Conservation (phyloP, 2,113 vertebrate species). For the Hippocampus barbouri region DNA sequence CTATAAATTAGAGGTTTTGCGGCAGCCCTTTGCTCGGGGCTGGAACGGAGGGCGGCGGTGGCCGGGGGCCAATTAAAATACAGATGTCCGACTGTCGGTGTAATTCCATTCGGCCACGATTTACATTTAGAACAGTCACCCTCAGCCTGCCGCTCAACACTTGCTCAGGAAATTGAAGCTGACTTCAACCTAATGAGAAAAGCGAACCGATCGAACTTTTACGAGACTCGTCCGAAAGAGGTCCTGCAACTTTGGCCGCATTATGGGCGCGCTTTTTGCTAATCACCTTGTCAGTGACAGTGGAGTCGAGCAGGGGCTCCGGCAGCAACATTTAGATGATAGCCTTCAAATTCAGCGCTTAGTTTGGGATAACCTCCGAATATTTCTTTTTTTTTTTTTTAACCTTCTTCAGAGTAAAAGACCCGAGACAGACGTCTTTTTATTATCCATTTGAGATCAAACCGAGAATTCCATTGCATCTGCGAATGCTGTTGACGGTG, state of each 20-base stretch:
- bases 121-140: conserved; percentile 72
- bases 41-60: conserved; percentile 38
- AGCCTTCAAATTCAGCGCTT: conserved; percentile 52
- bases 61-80: conserved; percentile 75
- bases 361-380: conserved; percentile 42
- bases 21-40: conserved; percentile 65
- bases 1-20: conserved; percentile 68
- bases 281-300: conserved; percentile 57
- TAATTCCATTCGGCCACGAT: conserved; percentile 76
- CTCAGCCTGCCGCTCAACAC: conserved; percentile 63
- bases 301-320: conserved; percentile 39
- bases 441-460: not conserved
- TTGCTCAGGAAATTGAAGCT: conserved; percentile 74
- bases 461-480: not conserved
- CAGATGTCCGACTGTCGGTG: conserved; percentile 73
- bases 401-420: conserved; percentile 29
- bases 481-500: not conserved
- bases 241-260: conserved; percentile 60
- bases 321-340: conserved; percentile 55
- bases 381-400: conserved; percentile 18
- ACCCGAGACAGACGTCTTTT: not conserved
- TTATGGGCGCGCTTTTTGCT: conserved; percentile 63
- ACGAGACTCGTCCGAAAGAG: conserved; percentile 64
- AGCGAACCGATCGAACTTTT: conserved; percentile 76
- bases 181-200: conserved; percentile 77